These are phyloP conservation scores for Spinus olivaceus DNA, from an alignment of 2,797 vertebrate species.

Conservation along the genomic window DNA sequence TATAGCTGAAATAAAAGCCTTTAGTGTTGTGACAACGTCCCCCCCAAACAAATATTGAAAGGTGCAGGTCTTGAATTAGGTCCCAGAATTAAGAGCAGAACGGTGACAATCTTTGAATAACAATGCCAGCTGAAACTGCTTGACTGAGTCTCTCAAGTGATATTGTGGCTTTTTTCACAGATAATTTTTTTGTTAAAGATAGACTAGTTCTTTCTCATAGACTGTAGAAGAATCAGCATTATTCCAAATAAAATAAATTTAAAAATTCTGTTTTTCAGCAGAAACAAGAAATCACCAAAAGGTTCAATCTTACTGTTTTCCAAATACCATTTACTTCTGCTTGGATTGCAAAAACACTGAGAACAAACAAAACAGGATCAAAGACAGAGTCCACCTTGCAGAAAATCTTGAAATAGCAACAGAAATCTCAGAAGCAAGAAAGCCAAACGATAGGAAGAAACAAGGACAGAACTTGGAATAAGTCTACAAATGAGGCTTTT, in stretches of 20 bases:
- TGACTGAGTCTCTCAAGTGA: background rate
- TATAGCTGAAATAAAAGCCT: background rate
- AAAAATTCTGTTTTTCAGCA: background rate
- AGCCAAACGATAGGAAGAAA: background rate
- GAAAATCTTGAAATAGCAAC: conserved; percentile 15
- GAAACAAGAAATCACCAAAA: background rate
- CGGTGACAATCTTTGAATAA: background rate
- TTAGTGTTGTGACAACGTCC: background rate
- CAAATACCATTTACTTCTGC: conserved; percentile 36
- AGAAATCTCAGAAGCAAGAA: background rate
- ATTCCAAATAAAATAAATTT: background rate
- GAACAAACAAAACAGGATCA: conserved; percentile 35
- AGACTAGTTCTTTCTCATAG: background rate
- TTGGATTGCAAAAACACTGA: background rate
- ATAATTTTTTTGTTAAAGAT: too few relatives aligned
- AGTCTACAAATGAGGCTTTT: background rate
- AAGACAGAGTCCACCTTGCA: background rate
- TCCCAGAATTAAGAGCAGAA: background rate
- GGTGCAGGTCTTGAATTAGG: background rate
- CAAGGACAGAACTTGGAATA: background rate
- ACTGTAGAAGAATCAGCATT: background rate
- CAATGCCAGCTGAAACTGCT: background rate
- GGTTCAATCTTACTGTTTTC: background rate
- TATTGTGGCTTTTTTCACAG: background rate
- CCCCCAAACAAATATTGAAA: background rate